Conservation (phyloP, 2,797 vertebrate genomes). For the Ctenochaetus hawaiiensis region DNA sequence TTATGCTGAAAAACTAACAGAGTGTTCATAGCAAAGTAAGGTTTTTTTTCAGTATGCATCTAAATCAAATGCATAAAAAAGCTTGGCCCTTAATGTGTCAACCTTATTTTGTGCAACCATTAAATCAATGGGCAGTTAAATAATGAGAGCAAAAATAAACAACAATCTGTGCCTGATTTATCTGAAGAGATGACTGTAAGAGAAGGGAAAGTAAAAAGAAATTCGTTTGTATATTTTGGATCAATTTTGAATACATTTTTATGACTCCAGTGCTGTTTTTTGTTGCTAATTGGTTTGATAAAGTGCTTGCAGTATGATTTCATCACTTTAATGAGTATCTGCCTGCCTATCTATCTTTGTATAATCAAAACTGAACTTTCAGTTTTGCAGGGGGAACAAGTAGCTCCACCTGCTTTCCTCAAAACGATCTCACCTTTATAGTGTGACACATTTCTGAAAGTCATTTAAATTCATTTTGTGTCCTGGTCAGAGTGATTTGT, state of each 20-base stretch:
- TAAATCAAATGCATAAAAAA: no score
- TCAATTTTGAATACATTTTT: constrained; percentile 18
- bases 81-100: not conserved
- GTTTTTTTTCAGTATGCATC: not conserved
- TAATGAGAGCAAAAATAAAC: constrained; percentile 1
- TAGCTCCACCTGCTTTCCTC: no score
- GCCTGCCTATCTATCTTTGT: no score
- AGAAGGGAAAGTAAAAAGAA: not conserved
- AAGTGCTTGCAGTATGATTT: not conserved
- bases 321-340: not conserved
- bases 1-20: not conserved
- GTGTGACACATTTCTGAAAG: not conserved
- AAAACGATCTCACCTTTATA: no score
- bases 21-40: not conserved
- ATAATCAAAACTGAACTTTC: not conserved
- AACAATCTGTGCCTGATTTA: constrained; percentile 37
- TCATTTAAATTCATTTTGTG: no score
- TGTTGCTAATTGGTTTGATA: constrained; percentile 14
- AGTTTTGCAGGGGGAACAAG: not conserved
- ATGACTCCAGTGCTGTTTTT: constrained; percentile 4
- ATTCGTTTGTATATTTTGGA: constrained; percentile 10
- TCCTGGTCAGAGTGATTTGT: not conserved
- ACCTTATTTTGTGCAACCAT: constrained; percentile 5
- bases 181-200: not conserved
- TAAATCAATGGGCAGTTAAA: constrained; percentile 7